Base-by-base conservation (phyloP, 1,140 invertebrate species). In the Hylaeus volcanicus region DNA sequence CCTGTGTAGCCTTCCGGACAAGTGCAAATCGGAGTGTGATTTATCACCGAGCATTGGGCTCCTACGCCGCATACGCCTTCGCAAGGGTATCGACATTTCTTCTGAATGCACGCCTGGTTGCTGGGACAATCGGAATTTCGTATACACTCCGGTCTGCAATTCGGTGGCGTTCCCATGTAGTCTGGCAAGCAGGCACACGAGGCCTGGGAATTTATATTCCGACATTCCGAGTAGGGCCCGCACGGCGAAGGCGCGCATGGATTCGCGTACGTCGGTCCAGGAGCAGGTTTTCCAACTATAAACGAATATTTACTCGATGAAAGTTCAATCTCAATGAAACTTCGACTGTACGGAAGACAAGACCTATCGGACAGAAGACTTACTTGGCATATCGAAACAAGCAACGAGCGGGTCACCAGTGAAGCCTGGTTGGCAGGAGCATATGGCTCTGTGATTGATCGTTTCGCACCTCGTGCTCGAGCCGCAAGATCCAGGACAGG, bases 141-240 rank as follows among this genome's bases (percentile, higher is more conserved):
- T 51, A 94, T 94, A 91, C 96, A 96, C 92, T 96, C 95, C 14
- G 96, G 96, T 79, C 95, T 91, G 90, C 95, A 96, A 85, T 94
- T 94, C 58, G 96, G 95, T 68, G 95, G 95, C 69, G 91, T 86
- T 73, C 95, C 95, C 58, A 94, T 94, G 87, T 94, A 95, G 75
- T 94, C 94, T 53, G 93, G 88, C 70, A 94, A 91, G 90, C 96
- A 96, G 84, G 94, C 94, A 84, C 96, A 96, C 3, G 95, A 93
- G 37, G 95, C 85, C 70, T 85, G 85, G 6, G 87, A 90, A 12
- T 88, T 88, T 51, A 90, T 84, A 14, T 91, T 88, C 60, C 88
- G 87, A 74, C 94, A 95, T 70, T 92, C 90, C 4, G 94, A 92
- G 74, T 92, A 92, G 37, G 91, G 90, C 8, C 94, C 94, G 79